Evolutionary conservation across 2,888 invertebrate species (phyloP).

Genomic region (Amblyjoppa fuscipennis): DNA sequence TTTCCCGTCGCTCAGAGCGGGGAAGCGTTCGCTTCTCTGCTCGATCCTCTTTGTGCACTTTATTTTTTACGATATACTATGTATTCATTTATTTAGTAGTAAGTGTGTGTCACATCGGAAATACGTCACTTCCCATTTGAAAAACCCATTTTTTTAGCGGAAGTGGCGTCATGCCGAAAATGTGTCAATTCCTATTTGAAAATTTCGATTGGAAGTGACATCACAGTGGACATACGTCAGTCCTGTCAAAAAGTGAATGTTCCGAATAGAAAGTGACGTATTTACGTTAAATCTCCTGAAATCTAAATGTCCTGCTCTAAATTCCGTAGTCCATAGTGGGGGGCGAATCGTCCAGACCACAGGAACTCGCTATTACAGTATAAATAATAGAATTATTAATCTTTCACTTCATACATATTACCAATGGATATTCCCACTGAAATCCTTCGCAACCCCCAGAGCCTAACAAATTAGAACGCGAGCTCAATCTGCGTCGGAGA

Average conservation of each 20-base stretch:
- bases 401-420: background rate
- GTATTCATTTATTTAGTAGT: background rate
- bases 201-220: no score
- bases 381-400: background rate
- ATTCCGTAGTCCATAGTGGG: background rate
- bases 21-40: background rate
- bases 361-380: background rate
- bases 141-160: no score
- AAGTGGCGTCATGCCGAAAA: no score
- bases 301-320: background rate
- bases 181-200: no score
- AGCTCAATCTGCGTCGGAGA: constrained; percentile 22
- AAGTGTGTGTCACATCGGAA: background rate
- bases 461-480: background rate
- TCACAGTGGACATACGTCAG: no score
- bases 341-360: background rate
- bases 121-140: background rate
- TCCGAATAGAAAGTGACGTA: no score
- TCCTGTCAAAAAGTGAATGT: no score
- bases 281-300: background rate
- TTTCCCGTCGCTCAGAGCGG: no score
- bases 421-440: background rate
- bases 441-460: background rate
- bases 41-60: background rate
- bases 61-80: background rate